phyloP scores from a whole-genome alignment of 2,797 vertebrate species.

The Platalea minor region DNA sequence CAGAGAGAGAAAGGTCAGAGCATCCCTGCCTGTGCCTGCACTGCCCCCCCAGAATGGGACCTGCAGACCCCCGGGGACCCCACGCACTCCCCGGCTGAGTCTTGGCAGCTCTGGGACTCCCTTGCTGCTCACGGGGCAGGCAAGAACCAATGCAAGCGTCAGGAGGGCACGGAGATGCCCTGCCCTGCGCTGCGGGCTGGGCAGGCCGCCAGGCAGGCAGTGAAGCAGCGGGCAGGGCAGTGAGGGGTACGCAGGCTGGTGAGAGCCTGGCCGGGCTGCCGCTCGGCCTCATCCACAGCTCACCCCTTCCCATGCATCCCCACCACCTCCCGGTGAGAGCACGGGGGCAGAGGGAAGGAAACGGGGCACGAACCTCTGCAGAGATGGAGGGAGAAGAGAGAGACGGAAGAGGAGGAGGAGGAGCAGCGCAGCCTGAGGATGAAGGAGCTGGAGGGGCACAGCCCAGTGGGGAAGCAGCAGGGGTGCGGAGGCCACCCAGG shows the following conservation, averaged over 20 bases:
- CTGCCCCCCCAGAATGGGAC: rapidly evolving
- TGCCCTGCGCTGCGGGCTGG: neutral
- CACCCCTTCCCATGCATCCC: neutral
- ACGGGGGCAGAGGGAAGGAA: neutral
- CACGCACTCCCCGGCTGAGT: neutral
- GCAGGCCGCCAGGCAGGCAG: neutral
- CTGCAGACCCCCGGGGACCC: neutral
- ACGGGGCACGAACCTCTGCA: conserved; percentile 82
- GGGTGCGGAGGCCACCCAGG: conserved; percentile 78
- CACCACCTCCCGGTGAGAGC: neutral
- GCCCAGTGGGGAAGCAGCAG: conserved; percentile 71
- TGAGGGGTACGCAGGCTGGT: rapidly evolving
- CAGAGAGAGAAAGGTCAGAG: neutral
- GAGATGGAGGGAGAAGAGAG: conserved; percentile 77
- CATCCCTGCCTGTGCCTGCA: neutral
- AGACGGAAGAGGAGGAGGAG: conserved; percentile 29
- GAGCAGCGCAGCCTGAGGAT: conserved; percentile 50
- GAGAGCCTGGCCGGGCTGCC: rapidly evolving
- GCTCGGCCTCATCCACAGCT: neutral
- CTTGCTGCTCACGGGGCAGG: rapidly evolving
- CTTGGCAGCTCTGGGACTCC: neutral
- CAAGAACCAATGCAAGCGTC: neutral
- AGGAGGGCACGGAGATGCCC: neutral
- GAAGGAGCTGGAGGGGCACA: conserved; percentile 59
- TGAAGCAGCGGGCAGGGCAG: neutral